Percentiles rank a stretch among this genome's conserved stretches.
Evolutionary conservation across 2,797 vertebrate genomes (phyloP).

Genomic region (Phyllotis vaccarum): DNA sequence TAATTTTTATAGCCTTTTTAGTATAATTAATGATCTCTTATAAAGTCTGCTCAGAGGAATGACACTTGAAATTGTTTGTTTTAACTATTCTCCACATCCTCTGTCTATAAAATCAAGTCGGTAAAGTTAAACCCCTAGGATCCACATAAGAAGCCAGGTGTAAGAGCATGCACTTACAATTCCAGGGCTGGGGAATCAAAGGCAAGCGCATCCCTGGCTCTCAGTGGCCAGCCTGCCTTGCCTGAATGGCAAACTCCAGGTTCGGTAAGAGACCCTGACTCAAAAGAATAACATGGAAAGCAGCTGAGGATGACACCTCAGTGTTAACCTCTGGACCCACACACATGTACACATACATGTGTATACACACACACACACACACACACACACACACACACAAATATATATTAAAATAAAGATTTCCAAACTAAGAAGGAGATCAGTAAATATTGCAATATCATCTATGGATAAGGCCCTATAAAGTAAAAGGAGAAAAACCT

Average conservation of each 20-base stretch:
- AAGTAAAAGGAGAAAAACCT: constrained; percentile 35
- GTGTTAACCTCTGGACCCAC: not conserved
- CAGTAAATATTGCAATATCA: constrained; percentile 18
- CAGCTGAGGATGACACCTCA: not conserved
- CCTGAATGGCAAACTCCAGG: not conserved
- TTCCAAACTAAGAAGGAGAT: constrained; percentile 61
- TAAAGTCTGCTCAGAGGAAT: not conserved
- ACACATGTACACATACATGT: not conserved
- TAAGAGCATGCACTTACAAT: not conserved
- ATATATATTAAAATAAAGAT: not conserved
- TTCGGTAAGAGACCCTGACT: not conserved
- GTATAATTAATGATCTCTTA: not conserved
- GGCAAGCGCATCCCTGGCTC: not conserved
- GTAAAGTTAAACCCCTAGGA: not conserved
- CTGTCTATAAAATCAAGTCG: constrained; percentile 19
- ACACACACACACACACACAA: not conserved
- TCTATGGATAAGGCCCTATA: not conserved
- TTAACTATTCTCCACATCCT: constrained; percentile 1
- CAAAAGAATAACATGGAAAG: not conserved
- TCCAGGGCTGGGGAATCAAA: not conserved
- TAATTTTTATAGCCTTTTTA: not conserved
- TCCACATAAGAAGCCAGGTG: not conserved
- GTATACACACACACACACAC: not conserved
- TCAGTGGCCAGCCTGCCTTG: not conserved
- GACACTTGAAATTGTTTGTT: not conserved